phyloP scores from a whole-genome alignment of 2,888 invertebrate genomes.

The Heteropelma amictum region DNA sequence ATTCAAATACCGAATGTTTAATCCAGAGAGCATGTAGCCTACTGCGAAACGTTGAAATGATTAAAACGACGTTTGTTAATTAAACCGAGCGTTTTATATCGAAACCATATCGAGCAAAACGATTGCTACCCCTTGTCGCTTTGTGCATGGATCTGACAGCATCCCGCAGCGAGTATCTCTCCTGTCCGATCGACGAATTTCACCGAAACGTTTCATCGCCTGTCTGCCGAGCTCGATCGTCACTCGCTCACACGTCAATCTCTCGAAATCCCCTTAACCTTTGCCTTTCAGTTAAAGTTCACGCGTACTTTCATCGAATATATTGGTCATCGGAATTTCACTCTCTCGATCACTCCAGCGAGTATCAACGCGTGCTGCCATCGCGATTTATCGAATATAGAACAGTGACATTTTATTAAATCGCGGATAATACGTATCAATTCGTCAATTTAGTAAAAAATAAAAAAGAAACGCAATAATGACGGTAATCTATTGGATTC shows the following conservation, averaged over 20 bases:
- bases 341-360: neutral
- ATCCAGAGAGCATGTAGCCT: no score
- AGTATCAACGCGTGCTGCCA: neutral
- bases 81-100: conserved; percentile 26
- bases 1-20: no score
- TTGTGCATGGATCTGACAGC: conserved; percentile 57
- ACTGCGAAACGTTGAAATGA: no score
- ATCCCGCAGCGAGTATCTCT: conserved; percentile 1
- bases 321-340: neutral
- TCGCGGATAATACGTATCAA: neutral
- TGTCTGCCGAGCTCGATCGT: conserved; percentile 50
- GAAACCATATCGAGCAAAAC: conserved; percentile 25
- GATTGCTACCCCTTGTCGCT: conserved; percentile 15
- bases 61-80: conserved; percentile 46
- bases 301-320: neutral
- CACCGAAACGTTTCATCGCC: conserved; percentile 47
- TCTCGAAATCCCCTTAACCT: conserved; percentile 33
- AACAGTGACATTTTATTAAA: neutral
- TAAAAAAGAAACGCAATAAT: neutral
- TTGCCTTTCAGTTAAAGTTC: neutral
- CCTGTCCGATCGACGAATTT: conserved; percentile 60
- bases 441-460: no score
- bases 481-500: neutral
- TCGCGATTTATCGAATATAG: neutral
- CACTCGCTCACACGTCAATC: no score